Conservation (phyloP, 2,113 vertebrate species). For the Aphelocoma coerulescens region DNA sequence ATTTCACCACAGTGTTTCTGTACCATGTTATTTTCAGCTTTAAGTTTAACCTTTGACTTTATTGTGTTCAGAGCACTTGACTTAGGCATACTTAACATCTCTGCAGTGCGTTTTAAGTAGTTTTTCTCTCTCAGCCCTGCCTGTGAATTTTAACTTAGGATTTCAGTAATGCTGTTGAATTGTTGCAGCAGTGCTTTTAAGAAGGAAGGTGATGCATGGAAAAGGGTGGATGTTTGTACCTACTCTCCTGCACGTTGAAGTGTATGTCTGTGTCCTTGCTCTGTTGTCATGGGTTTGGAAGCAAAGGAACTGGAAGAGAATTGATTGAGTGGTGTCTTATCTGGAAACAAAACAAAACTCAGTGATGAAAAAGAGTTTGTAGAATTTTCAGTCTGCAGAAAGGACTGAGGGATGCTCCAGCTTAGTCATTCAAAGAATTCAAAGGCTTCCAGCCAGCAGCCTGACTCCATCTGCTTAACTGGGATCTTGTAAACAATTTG, state of each 20-base stretch:
- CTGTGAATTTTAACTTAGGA: background rate
- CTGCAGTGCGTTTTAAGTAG: background rate
- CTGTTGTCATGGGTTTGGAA: background rate
- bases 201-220: background rate
- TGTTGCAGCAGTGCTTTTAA: background rate
- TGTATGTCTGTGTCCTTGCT: background rate
- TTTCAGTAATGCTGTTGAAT: background rate
- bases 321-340: background rate
- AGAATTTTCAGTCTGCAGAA: background rate
- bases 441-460: conserved; percentile 4
- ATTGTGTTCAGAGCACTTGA: background rate
- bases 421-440: background rate
- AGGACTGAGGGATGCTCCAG: background rate
- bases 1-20: background rate
- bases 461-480: background rate
- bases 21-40: background rate
- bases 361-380: background rate
- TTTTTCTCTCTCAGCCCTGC: background rate
- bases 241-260: background rate
- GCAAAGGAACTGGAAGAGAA: background rate
- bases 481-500: conserved; percentile 29
- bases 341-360: conserved; percentile 23
- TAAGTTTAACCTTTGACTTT: background rate
- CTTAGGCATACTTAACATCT: background rate
- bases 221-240: background rate